A percentile compares a stretch with the other conserved stretches of the same genome.
phyloP scores from a whole-genome alignment of 2,113 vertebrate species.

The Menura novaehollandiae region DNA sequence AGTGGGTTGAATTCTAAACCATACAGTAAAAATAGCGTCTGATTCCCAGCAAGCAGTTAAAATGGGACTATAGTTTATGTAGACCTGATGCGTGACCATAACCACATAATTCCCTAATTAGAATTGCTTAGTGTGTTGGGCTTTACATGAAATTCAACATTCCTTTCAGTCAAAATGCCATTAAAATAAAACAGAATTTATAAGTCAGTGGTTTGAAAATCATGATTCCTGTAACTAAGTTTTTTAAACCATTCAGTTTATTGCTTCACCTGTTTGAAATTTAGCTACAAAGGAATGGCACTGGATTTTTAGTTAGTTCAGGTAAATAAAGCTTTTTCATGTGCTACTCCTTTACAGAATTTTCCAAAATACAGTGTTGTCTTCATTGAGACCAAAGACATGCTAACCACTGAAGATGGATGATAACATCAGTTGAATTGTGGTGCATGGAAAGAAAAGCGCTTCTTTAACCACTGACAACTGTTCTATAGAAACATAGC shows the following conservation, averaged over 20 bases:
- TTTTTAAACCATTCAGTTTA: background rate
- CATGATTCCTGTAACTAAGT: background rate
- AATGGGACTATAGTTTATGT: background rate
- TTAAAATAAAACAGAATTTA: background rate
- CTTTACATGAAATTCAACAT: background rate
- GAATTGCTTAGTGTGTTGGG: background rate
- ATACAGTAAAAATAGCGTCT: background rate
- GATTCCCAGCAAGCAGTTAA: background rate
- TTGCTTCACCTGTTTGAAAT: background rate
- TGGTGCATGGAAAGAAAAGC: background rate
- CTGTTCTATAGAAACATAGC: background rate
- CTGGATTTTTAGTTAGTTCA: background rate
- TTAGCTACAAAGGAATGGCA: background rate
- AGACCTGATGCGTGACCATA: background rate
- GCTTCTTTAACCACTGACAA: conserved; percentile 7
- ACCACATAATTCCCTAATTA: background rate
- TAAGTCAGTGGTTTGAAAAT: background rate
- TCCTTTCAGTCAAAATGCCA: background rate
- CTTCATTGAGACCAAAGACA: background rate
- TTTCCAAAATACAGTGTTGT: background rate
- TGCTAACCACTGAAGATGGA: background rate
- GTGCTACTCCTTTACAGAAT: background rate
- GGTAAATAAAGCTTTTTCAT: background rate
- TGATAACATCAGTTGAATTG: background rate
- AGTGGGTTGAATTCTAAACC: background rate